Evolutionary conservation across 1,140 invertebrate genomes (phyloP), one percentile per base, ranked within the genome.

Genomic region (Helicoverpa armigera): DNA sequence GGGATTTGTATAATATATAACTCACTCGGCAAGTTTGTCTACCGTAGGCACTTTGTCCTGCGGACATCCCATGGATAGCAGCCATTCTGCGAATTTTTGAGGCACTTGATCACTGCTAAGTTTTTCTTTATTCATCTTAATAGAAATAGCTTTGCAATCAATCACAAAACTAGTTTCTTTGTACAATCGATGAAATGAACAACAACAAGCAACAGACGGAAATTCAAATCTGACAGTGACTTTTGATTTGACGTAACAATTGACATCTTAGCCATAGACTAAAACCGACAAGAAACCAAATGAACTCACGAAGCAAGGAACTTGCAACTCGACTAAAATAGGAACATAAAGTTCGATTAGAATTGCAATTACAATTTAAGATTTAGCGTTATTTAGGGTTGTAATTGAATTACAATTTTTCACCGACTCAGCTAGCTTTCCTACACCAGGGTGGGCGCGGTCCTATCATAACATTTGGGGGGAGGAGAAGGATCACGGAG

Each of bases 61-160:
- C 2, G 92, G 91, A 81, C 92, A 94, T 77, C 92, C 92, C 91
- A 94, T 93, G 13, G 79, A 79, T 12, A 94, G 73, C 1, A 94
- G 82, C 93, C 93, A 94, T 85, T 94, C 88, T 3, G 86, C 67
- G 83, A 94, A 92, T 79, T 92, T 92, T 60, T 82, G 18, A n/a
- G 93, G 93, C 14, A 94, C 89, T 83, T 91, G 87, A 81, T 92
- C 89, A 81, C 89, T 87, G 63, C 88, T 90, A 63, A 94, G 79
- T 82, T 93, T 92, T 58, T 86, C 84, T 67, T 83, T 81, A 84
- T 56, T 86, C 89, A 90, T 90, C 79, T 75, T 61, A 10, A 14
- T n/a, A 31, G 18, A 12, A 58, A 69, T 61, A 58, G 69, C 14
- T 35, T 67, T 18, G 10, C 43, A 2, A 48, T 7, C n/a, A 48